These are phyloP conservation scores for Megaustenia siamemsis DNA, from an alignment of 2,888 invertebrate genomes.

Conservation along the genomic window DNA sequence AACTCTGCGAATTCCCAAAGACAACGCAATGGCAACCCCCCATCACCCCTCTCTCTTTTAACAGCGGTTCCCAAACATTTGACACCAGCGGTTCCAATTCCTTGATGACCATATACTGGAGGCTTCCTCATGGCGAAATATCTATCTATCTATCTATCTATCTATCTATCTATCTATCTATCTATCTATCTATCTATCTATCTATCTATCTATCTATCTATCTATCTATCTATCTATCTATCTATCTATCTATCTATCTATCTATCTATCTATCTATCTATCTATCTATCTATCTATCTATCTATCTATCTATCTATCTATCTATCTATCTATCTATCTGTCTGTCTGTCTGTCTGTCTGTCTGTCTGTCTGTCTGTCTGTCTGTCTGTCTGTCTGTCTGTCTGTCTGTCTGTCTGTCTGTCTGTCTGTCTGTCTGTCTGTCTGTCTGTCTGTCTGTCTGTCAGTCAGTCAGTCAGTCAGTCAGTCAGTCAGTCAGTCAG, in stretches of 20 bases:
- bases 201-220: slow-evolving; percentile 9
- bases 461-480: neutral
- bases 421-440: neutral
- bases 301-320: slow-evolving; percentile 12
- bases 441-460: slow-evolving; percentile 14
- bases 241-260: neutral
- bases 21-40: too few relatives aligned
- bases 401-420: slow-evolving; percentile 19
- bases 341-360: neutral
- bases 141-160: too few relatives aligned
- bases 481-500: too few relatives aligned
- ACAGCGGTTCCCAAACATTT: too few relatives aligned
- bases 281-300: slow-evolving; percentile 9
- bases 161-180: slow-evolving; percentile 9
- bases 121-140: slow-evolving; percentile 20
- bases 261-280: neutral
- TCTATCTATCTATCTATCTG: slow-evolving; percentile 5
- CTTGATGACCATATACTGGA: too few relatives aligned
- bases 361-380: neutral
- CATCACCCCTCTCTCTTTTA: too few relatives aligned
- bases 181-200: slow-evolving; percentile 9
- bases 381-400: slow-evolving; percentile 5
- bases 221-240: neutral
- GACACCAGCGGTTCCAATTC: too few relatives aligned
- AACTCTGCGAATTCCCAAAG: too few relatives aligned